Percentiles rank a stretch among this genome's conserved stretches.
Evolutionary conservation across 2,797 vertebrate genomes (phyloP).

Genomic region (Lateolabrax maculatus): DNA sequence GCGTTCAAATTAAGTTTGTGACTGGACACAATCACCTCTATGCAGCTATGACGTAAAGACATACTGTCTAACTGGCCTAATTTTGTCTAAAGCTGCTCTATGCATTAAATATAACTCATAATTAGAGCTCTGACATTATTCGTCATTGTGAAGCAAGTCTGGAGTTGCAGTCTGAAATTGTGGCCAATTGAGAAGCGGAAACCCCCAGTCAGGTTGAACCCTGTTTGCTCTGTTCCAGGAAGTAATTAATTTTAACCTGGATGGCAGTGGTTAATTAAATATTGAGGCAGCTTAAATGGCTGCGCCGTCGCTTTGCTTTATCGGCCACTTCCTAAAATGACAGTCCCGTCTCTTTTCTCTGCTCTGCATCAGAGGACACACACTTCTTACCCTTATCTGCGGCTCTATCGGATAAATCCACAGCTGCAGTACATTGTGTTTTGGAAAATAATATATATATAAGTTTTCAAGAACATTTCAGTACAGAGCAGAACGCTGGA

Average conservation of each 20-base stretch:
- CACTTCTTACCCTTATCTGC: constrained; percentile 20
- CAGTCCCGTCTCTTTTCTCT: constrained; percentile 45
- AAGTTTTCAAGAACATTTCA: constrained; percentile 17
- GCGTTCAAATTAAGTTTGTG: neutral
- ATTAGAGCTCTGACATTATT: constrained; percentile 32
- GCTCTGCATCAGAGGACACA: constrained; percentile 37
- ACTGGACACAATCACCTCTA: too few relatives aligned
- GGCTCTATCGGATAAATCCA: constrained; percentile 31
- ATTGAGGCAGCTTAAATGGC: constrained; percentile 69
- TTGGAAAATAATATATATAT: constrained; percentile 14
- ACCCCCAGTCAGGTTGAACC: constrained; percentile 35
- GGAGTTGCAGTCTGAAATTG: constrained; percentile 19
- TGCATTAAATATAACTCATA: constrained; percentile 22
- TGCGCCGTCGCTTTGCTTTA: constrained; percentile 55
- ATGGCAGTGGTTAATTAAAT: constrained; percentile 76
- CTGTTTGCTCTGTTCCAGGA: constrained; percentile 46
- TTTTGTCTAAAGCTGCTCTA: constrained; percentile 22
- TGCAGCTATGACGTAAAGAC: constrained; percentile 16
- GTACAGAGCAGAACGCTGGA: neutral
- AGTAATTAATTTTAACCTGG: constrained; percentile 74
- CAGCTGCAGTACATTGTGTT: constrained; percentile 29
- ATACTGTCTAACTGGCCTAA: constrained; percentile 22
- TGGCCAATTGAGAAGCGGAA: constrained; percentile 43
- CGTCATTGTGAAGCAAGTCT: constrained; percentile 12
- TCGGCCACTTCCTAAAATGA: constrained; percentile 60